phyloP scores from a whole-genome alignment of 2,113 vertebrate genomes.

The Choloepus hoffmanni region DNA sequence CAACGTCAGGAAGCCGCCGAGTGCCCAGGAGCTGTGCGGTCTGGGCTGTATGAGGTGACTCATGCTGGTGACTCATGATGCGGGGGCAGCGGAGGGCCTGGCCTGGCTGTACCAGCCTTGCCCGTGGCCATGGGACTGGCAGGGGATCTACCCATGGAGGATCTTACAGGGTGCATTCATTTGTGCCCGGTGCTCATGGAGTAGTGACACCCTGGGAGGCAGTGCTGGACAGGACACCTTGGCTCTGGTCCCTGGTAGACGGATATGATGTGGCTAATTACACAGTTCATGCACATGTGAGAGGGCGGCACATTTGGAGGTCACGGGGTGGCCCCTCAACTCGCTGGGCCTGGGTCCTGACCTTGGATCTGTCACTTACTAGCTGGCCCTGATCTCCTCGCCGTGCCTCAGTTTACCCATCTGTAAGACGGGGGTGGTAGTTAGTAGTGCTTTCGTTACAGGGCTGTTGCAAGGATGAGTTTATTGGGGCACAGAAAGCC shows the following conservation, averaged over 20 bases:
- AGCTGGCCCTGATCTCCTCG: background rate
- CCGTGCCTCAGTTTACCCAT: background rate
- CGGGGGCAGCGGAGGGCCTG: background rate
- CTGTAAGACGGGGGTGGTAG: too few species aligned
- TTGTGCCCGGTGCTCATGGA: background rate
- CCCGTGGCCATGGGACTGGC: background rate
- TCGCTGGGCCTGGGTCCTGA: background rate
- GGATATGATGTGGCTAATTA: background rate
- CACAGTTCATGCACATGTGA: background rate
- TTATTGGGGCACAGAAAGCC: background rate
- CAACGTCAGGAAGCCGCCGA: background rate
- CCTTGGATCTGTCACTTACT: background rate
- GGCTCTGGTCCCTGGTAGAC: background rate
- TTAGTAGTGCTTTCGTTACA: background rate
- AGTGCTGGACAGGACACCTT: background rate
- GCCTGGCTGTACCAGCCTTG: background rate
- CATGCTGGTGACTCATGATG: conserved; percentile 54
- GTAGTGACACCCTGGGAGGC: background rate
- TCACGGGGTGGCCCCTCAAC: background rate
- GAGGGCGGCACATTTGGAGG: background rate
- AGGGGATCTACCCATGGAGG: too few species aligned
- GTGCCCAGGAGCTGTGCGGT: background rate
- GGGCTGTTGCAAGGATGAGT: background rate
- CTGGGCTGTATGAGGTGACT: conserved; percentile 40
- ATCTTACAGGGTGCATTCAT: background rate